Evolutionary conservation across 2,797 vertebrate species (phyloP).

Genomic region (Malacoraja senta): DNA sequence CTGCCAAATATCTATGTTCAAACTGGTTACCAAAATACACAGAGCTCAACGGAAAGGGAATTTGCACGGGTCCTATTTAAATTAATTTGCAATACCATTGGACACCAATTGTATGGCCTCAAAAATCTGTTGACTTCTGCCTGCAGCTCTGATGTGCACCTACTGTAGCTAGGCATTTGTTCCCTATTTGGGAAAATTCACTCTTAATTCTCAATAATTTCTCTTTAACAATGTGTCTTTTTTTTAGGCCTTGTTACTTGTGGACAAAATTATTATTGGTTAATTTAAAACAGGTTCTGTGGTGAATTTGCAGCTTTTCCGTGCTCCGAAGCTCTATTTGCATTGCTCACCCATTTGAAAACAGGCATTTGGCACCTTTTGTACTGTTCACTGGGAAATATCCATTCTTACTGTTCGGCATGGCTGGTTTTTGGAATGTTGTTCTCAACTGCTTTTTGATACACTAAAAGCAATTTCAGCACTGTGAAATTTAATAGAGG

Average conservation of each 20-base stretch:
- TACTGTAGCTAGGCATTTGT: not conserved
- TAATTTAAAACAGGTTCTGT: not conserved
- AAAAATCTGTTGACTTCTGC: not conserved
- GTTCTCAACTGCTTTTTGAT: not conserved
- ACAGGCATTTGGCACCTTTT: not conserved
- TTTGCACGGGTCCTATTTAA: not conserved
- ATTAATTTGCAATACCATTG: not conserved
- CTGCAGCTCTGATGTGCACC: not conserved
- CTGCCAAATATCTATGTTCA: not conserved
- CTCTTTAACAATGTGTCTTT: not conserved
- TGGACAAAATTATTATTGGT: not conserved
- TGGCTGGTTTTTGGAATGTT: not conserved
- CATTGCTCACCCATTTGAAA: not conserved
- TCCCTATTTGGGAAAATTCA: not conserved
- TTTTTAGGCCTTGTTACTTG: not conserved
- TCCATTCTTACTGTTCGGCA: not conserved
- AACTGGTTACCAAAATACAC: not conserved
- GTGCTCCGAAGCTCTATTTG: not conserved
- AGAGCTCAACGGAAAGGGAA: not conserved
- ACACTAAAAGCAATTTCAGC: not conserved
- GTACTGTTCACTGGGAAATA: not conserved
- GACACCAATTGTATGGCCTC: not conserved
- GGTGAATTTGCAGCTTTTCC: not conserved
- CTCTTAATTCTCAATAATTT: not conserved
- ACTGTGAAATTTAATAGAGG: not conserved